These are phyloP conservation scores for Panopea generosa DNA, from an alignment of 2,888 invertebrate species.

Conservation along the genomic window DNA sequence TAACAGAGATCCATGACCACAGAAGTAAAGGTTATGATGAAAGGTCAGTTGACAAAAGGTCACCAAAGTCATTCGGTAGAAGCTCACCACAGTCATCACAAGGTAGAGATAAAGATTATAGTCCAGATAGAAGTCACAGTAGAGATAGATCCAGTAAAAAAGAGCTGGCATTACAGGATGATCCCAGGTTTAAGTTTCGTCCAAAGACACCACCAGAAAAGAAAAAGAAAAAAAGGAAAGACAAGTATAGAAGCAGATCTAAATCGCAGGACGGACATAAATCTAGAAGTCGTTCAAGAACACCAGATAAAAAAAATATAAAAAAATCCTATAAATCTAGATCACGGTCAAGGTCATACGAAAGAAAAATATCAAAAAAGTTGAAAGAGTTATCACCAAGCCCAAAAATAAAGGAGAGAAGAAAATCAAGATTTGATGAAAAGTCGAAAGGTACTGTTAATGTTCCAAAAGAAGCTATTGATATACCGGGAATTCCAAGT, in stretches of 20 bases:
- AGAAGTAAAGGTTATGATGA: background rate
- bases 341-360: conserved; percentile 27
- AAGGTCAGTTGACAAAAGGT: background rate
- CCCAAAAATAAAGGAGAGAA: too few species aligned
- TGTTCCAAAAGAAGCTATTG: background rate
- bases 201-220: conserved; percentile 7
- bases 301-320: too few species aligned
- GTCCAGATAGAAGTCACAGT: too few species aligned
- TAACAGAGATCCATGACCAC: conserved; percentile 15
- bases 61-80: background rate
- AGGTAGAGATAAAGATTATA: too few species aligned
- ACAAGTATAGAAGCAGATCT: conserved; percentile 26
- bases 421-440: too few species aligned
- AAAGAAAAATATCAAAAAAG: conserved; percentile 6
- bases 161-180: conserved; percentile 7
- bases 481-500: conserved; percentile 40
- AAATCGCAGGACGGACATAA: conserved; percentile 8
- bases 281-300: too few species aligned
- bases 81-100: too few species aligned
- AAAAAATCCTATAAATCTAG: background rate
- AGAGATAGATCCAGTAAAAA: background rate
- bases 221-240: background rate
- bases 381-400: too few species aligned
- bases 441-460: background rate
- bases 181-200: conserved; percentile 24